These are phyloP conservation scores for Antigone vipio DNA, from an alignment of 2,113 vertebrate species.

Conservation along the genomic window DNA sequence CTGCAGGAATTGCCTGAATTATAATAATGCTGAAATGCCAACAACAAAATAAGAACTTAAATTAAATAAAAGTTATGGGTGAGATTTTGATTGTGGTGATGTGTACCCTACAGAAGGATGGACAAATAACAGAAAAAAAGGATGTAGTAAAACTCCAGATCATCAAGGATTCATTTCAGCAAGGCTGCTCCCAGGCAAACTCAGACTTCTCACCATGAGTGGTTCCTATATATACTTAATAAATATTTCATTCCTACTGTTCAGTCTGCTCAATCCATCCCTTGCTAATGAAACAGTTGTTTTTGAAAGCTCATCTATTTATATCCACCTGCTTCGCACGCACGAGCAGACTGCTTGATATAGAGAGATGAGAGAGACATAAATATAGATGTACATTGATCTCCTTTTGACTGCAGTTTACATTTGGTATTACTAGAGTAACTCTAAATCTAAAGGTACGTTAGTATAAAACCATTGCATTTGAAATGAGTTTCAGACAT, in stretches of 20 bases:
- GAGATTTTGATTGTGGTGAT: background rate
- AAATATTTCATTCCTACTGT: conserved; percentile 26
- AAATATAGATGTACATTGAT: conserved; percentile 22
- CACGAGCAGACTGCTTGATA: background rate
- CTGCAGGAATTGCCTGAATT: background rate
- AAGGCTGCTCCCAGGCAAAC: background rate
- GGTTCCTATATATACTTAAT: background rate
- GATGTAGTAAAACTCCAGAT: background rate
- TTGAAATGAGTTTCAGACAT: background rate
- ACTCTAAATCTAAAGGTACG: background rate
- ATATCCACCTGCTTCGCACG: conserved; percentile 17
- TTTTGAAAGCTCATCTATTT: conserved; percentile 49
- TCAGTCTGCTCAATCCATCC: conserved; percentile 11
- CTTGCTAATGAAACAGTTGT: conserved; percentile 42
- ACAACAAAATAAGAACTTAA: background rate
- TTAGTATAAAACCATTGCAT: background rate
- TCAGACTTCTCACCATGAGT: background rate
- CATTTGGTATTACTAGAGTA: background rate
- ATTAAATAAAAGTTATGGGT: background rate
- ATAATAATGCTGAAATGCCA: background rate
- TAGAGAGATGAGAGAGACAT: background rate
- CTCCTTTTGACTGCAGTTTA: conserved; percentile 14
- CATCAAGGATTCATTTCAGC: background rate
- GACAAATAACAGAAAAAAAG: background rate
- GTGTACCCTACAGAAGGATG: background rate